Percentiles rank a stretch among this genome's conserved stretches.
Evolutionary conservation across 1,140 invertebrate species (phyloP).

Genomic region (Drosophila truncata): DNA sequence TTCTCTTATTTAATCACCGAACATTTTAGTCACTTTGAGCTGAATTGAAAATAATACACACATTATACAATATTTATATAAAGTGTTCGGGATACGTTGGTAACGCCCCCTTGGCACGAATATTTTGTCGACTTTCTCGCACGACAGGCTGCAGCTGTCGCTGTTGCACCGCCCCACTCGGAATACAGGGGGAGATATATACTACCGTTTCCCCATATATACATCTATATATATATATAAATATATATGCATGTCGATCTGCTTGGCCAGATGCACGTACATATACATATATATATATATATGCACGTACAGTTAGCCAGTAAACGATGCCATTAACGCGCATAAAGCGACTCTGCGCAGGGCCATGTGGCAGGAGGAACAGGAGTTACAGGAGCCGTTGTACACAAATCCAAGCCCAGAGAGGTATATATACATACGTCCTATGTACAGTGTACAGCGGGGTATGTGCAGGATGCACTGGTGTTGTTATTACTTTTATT

Average conservation of each 20-base stretch:
- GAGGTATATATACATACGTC: conserved; percentile 8
- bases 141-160: conserved; percentile 43
- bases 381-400: conserved; percentile 6
- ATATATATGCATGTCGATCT: conserved; percentile 36
- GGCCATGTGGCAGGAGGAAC: conserved; percentile 33
- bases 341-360: conserved; percentile 78
- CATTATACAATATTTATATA: conserved; percentile 36
- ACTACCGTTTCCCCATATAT: conserved; percentile 6
- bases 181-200: conserved; percentile 14
- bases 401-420: conserved; percentile 33
- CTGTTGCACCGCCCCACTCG: conserved; percentile 46
- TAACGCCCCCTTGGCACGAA: conserved; percentile 47
- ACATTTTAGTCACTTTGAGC: conserved; percentile 38
- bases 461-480: conserved; percentile 40
- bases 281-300: conserved; percentile 2
- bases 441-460: conserved; percentile 15
- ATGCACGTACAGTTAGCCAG: conserved; percentile 76
- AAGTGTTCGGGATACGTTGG: conserved; percentile 38
- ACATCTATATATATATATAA: neutral
- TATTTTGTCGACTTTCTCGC: conserved; percentile 20
- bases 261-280: conserved; percentile 10
- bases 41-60: conserved; percentile 19
- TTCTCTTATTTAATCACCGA: conserved; percentile 26
- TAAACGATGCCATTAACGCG: conserved; percentile 84
- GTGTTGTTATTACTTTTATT: conserved; percentile 79